phyloP scores from a whole-genome alignment of 2,888 invertebrate species.

The Dexiosoma caninum region DNA sequence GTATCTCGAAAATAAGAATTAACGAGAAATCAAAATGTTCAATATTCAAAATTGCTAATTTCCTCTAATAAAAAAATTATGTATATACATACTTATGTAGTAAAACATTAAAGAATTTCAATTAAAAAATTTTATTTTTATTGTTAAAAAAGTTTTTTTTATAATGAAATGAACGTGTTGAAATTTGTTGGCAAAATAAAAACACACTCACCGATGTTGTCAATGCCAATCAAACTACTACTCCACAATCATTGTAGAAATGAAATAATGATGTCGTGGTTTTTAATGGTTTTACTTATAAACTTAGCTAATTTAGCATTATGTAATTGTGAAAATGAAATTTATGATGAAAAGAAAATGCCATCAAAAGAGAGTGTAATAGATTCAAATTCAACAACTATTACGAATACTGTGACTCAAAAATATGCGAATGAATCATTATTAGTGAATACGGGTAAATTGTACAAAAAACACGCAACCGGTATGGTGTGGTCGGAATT shows the following conservation, averaged over 20 bases:
- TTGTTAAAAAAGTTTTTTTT: constrained; percentile 17
- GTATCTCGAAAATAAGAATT: neutral
- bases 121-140: neutral
- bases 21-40: neutral
- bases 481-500: constrained; percentile 80
- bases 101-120: neutral
- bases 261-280: constrained; percentile 63
- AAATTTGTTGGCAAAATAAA: constrained; percentile 12
- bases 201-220: neutral
- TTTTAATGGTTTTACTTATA: constrained; percentile 61
- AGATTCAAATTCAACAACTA: constrained; percentile 30
- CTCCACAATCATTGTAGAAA: constrained; percentile 12
- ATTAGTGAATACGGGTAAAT: constrained; percentile 27
- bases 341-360: constrained; percentile 65
- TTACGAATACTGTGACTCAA: constrained; percentile 62
- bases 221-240: constrained; percentile 6
- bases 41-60: too few relatives aligned
- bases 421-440: constrained; percentile 71
- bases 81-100: neutral
- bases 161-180: constrained; percentile 66
- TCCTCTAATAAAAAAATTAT: neutral
- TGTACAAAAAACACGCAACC: constrained; percentile 47
- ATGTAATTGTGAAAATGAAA: constrained; percentile 68
- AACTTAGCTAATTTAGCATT: constrained; percentile 67
- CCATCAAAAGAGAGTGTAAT: constrained; percentile 51